Evolutionary conservation across 1,140 invertebrate genomes (phyloP).

Genomic region (Potamilus streckersoni): DNA sequence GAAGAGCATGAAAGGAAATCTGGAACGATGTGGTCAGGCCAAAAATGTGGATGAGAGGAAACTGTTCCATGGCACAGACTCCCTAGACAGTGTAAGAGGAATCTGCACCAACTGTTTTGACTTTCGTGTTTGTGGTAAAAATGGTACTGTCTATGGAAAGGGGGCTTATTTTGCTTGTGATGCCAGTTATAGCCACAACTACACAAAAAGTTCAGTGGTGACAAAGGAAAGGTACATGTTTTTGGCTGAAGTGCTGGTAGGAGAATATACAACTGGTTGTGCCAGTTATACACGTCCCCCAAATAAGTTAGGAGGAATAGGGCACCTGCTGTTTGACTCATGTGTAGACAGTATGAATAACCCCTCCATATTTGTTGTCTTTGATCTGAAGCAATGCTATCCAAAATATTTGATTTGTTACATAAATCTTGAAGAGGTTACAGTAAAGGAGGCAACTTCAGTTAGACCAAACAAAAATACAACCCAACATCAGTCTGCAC

Average conservation of each 20-base stretch:
- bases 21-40: conserved; percentile 16
- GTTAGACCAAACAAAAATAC: too few relatives aligned
- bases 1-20: conserved; percentile 38
- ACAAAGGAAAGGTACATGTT: conserved; percentile 42
- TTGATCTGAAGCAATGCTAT: conserved; percentile 54
- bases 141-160: conserved; percentile 54
- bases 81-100: conserved; percentile 31
- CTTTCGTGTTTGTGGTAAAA: conserved; percentile 42
- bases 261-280: conserved; percentile 43
- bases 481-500: too few relatives aligned
- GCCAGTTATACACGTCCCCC: conserved; percentile 43
- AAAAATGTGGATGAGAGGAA: conserved; percentile 22
- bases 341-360: conserved; percentile 51
- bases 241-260: conserved; percentile 50
- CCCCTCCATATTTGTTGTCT: conserved; percentile 59
- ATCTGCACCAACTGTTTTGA: conserved; percentile 56
- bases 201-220: conserved; percentile 24
- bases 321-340: conserved; percentile 51
- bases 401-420: conserved; percentile 60
- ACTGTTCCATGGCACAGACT: conserved; percentile 51
- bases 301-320: conserved; percentile 27
- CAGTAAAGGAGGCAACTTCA: too few relatives aligned
- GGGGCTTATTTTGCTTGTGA: conserved; percentile 57
- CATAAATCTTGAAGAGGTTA: background rate
- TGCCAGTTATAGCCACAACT: conserved; percentile 47